phyloP scores from a whole-genome alignment of 2,113 vertebrate genomes.

The zebrafish (Danio rerio) region DNA sequence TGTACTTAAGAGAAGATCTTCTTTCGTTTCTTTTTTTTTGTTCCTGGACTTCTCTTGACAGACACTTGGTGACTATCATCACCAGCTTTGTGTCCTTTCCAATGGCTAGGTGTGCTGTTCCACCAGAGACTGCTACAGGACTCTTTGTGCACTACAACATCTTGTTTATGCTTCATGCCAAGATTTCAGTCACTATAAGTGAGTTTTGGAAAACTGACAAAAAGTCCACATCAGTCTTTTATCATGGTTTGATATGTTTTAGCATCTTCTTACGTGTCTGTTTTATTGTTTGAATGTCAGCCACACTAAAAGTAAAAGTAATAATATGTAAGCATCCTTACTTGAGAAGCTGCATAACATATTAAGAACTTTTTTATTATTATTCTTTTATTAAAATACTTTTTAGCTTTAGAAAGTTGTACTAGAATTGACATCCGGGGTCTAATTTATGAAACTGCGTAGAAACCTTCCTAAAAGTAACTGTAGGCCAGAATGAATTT shows the following conservation, averaged over 20 bases:
- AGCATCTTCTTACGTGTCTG: conserved; percentile 21
- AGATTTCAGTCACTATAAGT: conserved; percentile 36
- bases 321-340: too few species aligned
- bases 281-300: conserved; percentile 15
- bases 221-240: conserved; percentile 13
- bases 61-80: conserved; percentile 18
- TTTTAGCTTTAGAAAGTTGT: neutral
- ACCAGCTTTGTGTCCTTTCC: conserved; percentile 41
- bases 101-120: conserved; percentile 50
- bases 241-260: conserved; percentile 20
- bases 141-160: conserved; percentile 47
- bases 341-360: neutral
- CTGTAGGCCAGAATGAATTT: too few species aligned
- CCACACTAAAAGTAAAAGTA: neutral
- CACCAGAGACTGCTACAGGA: conserved; percentile 42
- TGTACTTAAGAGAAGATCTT: conserved; percentile 38
- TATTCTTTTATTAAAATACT: too few species aligned
- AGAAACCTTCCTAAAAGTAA: too few species aligned
- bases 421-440: neutral
- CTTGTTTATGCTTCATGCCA: conserved; percentile 32
- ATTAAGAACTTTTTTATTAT: neutral
- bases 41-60: conserved; percentile 15
- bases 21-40: neutral
- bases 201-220: neutral
- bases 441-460: too few species aligned